Percentiles rank a stretch among this genome's conserved stretches.
Conservation (phyloP, 2,888 invertebrate genomes). For the Archaeoteleia sp. region DNA sequence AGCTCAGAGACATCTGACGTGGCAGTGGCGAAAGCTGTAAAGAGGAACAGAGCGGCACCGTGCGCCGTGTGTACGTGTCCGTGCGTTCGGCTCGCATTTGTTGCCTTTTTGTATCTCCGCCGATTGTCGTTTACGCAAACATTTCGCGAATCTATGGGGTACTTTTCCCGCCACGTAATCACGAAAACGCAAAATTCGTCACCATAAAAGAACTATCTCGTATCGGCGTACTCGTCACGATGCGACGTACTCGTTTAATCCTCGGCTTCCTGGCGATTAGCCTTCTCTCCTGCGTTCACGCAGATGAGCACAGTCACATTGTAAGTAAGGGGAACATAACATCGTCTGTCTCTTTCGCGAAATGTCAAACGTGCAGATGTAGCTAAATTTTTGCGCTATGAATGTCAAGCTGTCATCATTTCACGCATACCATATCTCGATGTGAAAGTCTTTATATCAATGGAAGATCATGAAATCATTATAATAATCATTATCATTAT, state of each 20-base stretch:
- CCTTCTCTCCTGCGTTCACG: conserved; percentile 65
- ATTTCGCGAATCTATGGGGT: conserved; percentile 33
- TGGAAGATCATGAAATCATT: background rate
- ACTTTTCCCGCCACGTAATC: conserved; percentile 33
- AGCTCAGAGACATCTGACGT: conserved; percentile 20
- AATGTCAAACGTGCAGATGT: conserved; percentile 47
- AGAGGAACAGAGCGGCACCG: background rate
- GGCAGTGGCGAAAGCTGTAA: conserved; percentile 12
- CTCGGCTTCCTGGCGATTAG: conserved; percentile 64
- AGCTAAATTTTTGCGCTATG: background rate
- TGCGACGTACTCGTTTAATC: conserved; percentile 36
- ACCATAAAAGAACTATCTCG: conserved; percentile 8
- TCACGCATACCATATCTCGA: background rate
- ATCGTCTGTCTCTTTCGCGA: conserved; percentile 32
- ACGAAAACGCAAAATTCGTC: conserved; percentile 11
- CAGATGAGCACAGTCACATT: conserved; percentile 87
- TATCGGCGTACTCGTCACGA: conserved; percentile 24
- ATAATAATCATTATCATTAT: background rate
- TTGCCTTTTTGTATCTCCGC: conserved; percentile 3
- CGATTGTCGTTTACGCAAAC: conserved; percentile 10
- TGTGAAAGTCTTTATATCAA: background rate
- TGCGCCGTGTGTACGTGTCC: conserved; percentile 38
- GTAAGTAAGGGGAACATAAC: conserved; percentile 76
- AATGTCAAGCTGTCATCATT: background rate
- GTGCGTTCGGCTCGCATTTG: conserved; percentile 11